These are phyloP conservation scores for Tretioscincus oriximinensis DNA, from an alignment of 2,113 vertebrate genomes.

Conservation along the genomic window DNA sequence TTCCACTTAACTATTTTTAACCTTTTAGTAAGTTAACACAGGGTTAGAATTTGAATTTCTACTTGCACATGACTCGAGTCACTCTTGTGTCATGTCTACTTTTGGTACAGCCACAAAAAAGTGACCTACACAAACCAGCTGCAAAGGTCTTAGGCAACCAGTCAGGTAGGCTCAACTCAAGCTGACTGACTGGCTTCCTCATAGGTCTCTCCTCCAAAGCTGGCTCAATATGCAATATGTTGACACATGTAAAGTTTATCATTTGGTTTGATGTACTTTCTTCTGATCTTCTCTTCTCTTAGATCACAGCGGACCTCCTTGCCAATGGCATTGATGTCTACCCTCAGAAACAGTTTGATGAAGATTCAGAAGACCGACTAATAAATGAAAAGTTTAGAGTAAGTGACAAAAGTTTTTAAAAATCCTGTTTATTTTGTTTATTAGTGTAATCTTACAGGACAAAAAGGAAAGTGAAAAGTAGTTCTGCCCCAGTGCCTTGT, in stretches of 20 bases:
- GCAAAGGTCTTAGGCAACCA: too few relatives aligned
- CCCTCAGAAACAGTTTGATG: slow-evolving; percentile 96
- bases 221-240: too few relatives aligned
- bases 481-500: background rate
- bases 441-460: background rate
- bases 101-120: too few relatives aligned
- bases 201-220: too few relatives aligned
- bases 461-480: background rate
- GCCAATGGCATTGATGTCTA: slow-evolving; percentile 93
- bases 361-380: slow-evolving; percentile 89
- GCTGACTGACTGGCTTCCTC: too few relatives aligned
- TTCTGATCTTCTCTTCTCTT: slow-evolving; percentile 12
- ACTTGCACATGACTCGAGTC: too few relatives aligned
- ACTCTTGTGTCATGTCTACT: too few relatives aligned
- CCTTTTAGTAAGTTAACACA: too few relatives aligned
- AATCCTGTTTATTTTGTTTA: rapidly evolving
- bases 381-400: slow-evolving; percentile 97
- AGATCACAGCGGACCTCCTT: slow-evolving; percentile 92
- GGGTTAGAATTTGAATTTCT: too few relatives aligned
- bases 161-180: too few relatives aligned
- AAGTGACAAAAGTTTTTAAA: slow-evolving; percentile 18
- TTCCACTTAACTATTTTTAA: too few relatives aligned
- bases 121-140: too few relatives aligned
- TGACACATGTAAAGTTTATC: background rate
- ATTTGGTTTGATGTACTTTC: background rate